Percentiles rank a stretch among this genome's conserved stretches.
These are phyloP conservation scores for Drosophila albomicans DNA, from an alignment of 1,140 invertebrate genomes.

Conservation along the genomic window DNA sequence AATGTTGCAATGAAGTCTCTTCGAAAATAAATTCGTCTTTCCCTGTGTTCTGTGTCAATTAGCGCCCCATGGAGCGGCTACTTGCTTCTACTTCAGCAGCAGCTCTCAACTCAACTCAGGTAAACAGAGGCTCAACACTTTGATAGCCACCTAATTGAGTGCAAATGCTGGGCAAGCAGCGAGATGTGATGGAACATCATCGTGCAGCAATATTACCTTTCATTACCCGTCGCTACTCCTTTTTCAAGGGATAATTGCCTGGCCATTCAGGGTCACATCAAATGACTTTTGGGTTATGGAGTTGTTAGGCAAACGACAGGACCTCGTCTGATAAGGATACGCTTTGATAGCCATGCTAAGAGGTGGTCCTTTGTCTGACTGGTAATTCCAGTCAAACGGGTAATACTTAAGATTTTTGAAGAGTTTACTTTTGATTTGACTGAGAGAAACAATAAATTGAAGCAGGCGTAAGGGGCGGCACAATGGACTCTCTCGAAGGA, in stretches of 20 bases:
- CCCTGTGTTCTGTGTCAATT: slow-evolving; percentile 45
- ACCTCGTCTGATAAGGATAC: slow-evolving; percentile 52
- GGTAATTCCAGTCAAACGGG: background rate
- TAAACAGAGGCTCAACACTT: slow-evolving; percentile 33
- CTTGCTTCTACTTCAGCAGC: slow-evolving; percentile 40
- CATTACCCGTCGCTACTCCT: slow-evolving; percentile 40
- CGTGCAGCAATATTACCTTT: slow-evolving; percentile 34
- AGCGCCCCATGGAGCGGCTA: slow-evolving; percentile 62
- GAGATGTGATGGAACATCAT: slow-evolving; percentile 5
- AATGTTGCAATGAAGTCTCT: slow-evolving; percentile 7
- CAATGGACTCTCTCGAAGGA: background rate
- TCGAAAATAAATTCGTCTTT: background rate
- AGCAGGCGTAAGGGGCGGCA: background rate
- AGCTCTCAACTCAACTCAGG: slow-evolving; percentile 44
- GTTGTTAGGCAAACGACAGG: slow-evolving; percentile 41
- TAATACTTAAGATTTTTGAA: slow-evolving; percentile 6
- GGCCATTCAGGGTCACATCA: slow-evolving; percentile 65
- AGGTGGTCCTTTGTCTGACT: slow-evolving; percentile 39
- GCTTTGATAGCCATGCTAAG: slow-evolving; percentile 49
- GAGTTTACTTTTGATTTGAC: slow-evolving; percentile 6
- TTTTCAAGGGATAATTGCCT: slow-evolving; percentile 66
- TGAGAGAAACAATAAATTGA: too few relatives aligned
- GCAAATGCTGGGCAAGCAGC: slow-evolving; percentile 37
- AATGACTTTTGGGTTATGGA: slow-evolving; percentile 52
- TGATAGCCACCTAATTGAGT: slow-evolving; percentile 62